Percentiles rank a stretch among this genome's conserved stretches.
Conservation (phyloP, 30 jellyfish, hydroid and myxozoan species). For the Morbakka virulenta region DNA sequence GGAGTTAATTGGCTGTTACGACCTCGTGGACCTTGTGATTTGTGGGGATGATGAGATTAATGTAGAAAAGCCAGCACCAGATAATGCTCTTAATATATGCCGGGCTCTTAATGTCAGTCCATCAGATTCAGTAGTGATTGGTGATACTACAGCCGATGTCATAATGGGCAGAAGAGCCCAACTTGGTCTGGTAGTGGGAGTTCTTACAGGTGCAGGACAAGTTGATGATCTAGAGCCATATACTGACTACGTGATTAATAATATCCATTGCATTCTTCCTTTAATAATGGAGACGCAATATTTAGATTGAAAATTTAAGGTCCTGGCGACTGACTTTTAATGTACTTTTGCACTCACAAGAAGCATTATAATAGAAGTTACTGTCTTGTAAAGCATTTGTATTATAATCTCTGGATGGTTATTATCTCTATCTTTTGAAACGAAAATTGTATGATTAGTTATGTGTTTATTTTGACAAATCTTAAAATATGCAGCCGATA, state of each 20-base stretch:
- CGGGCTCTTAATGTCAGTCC: constrained; percentile 2
- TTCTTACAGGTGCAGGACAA: not conserved
- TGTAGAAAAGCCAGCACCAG: not conserved
- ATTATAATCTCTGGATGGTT: too few species aligned
- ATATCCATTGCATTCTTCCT: not conserved
- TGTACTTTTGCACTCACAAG: too few species aligned
- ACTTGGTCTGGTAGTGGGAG: constrained; percentile 1
- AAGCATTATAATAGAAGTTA: too few species aligned
- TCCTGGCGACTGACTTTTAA: too few species aligned
- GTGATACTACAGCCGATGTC: constrained; percentile 9
- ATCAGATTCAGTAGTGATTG: not conserved
- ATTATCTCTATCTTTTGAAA: too few species aligned
- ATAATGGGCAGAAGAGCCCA: not conserved
- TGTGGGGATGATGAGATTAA: constrained; percentile 6
- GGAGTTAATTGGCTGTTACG: not conserved
- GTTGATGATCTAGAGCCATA: not conserved
- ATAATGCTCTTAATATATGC: not conserved
- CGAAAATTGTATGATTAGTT: too few species aligned
- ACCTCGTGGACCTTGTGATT: not conserved
- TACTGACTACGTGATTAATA: not conserved
- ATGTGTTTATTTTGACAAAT: too few species aligned
- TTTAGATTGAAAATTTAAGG: too few species aligned
- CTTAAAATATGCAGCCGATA: too few species aligned
- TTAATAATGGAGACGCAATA: too few species aligned
- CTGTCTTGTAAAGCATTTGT: too few species aligned